These are phyloP conservation scores for Amblyteles armatorius DNA, from an alignment of 2,888 invertebrate genomes.

Conservation along the genomic window DNA sequence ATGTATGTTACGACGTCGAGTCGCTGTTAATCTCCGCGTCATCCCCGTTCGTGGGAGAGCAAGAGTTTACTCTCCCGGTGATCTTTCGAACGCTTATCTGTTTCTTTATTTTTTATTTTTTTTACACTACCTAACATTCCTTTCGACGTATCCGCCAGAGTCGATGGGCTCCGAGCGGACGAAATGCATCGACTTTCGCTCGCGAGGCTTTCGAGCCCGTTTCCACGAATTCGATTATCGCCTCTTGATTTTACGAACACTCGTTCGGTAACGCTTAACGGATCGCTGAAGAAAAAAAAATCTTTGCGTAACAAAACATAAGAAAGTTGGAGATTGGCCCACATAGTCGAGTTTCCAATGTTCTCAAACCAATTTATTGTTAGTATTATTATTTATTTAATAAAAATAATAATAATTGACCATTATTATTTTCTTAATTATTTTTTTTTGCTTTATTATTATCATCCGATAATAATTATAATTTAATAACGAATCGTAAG, in stretches of 20 bases:
- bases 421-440: no score
- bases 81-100: background rate
- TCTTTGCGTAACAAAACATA: background rate
- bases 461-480: no score
- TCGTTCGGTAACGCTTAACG: background rate
- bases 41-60: background rate
- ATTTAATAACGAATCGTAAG: no score
- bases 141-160: background rate
- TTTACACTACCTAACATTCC: background rate
- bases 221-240: background rate
- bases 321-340: background rate
- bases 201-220: background rate
- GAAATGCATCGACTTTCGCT: conserved; percentile 32
- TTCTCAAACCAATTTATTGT: no score
- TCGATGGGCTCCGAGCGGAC: conserved; percentile 18
- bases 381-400: no score
- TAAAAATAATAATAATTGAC: no score
- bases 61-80: background rate
- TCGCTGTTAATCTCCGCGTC: conserved; percentile 25
- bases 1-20: conserved; percentile 37
- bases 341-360: no score
- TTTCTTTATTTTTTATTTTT: conserved; percentile 22
- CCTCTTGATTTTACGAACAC: background rate
- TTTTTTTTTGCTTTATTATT: no score
- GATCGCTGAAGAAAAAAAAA: background rate